Percentiles rank a stretch among this genome's conserved stretches.
phyloP scores from a whole-genome alignment of 2,113 vertebrate genomes.

The Zapornia atra region DNA sequence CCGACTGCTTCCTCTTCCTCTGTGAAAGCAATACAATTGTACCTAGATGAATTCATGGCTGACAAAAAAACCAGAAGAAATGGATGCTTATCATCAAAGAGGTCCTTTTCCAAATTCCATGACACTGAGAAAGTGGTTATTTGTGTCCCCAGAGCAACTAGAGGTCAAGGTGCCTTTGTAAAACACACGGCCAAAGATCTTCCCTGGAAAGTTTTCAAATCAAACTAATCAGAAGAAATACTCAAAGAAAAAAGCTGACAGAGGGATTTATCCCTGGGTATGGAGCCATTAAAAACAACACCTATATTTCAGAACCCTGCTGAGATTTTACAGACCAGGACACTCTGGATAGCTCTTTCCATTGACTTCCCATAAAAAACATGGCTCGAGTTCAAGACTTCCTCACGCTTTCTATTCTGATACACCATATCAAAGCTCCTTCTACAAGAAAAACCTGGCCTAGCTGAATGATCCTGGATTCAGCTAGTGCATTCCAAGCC shows the following conservation, averaged over 20 bases:
- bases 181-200: background rate
- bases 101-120: background rate
- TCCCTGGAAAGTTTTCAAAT: background rate
- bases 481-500: background rate
- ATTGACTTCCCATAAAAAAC: background rate
- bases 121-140: background rate
- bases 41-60: background rate
- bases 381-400: background rate
- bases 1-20: background rate
- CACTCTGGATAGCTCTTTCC: background rate
- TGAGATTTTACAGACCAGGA: background rate
- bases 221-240: background rate
- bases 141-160: background rate
- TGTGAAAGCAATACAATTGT: background rate
- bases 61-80: background rate
- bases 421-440: background rate
- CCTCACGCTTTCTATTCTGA: fast-evolving
- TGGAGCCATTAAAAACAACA: background rate
- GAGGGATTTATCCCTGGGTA: background rate
- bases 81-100: background rate
- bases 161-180: background rate
- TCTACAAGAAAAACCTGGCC: background rate
- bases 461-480: background rate
- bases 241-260: background rate
- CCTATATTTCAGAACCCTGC: background rate